Conservation (phyloP, 1,140 invertebrate species). For the Rhynchophorus ferrugineus region DNA sequence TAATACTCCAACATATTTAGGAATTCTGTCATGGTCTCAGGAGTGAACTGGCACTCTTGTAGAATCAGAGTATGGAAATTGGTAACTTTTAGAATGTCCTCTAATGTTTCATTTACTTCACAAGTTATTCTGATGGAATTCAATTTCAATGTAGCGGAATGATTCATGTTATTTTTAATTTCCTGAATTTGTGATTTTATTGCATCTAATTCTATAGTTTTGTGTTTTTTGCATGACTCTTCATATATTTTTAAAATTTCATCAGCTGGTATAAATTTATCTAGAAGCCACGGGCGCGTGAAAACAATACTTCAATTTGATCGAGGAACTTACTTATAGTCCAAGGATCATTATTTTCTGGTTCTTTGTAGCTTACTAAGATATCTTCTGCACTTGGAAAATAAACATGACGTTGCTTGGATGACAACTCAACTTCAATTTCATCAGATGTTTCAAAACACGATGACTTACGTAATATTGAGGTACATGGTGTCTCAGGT, state of each 20-base stretch:
- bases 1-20: constrained; percentile 37
- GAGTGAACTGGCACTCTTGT: constrained; percentile 31
- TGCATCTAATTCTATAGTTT: constrained; percentile 33
- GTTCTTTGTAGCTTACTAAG: constrained; percentile 28
- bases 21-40: constrained; percentile 34
- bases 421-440: constrained; percentile 2
- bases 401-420: constrained; percentile 24
- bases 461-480: constrained; percentile 25
- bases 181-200: constrained; percentile 32
- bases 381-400: constrained; percentile 27
- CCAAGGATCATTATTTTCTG: constrained; percentile 22
- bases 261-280: constrained; percentile 25
- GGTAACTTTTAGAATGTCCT: constrained; percentile 33
- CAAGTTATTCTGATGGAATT: constrained; percentile 29
- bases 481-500: constrained; percentile 10
- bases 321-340: constrained; percentile 25
- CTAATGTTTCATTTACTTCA: constrained; percentile 36
- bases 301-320: no score
- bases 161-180: constrained; percentile 35
- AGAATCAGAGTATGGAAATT: constrained; percentile 34
- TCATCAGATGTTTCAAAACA: constrained; percentile 5
- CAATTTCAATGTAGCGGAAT: constrained; percentile 34
- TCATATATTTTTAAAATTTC: constrained; percentile 31
- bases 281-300: no score
- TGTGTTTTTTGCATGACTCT: constrained; percentile 31